Base-by-base conservation (phyloP, 1,140 invertebrate genomes). In the Drosophila repletoides region DNA sequence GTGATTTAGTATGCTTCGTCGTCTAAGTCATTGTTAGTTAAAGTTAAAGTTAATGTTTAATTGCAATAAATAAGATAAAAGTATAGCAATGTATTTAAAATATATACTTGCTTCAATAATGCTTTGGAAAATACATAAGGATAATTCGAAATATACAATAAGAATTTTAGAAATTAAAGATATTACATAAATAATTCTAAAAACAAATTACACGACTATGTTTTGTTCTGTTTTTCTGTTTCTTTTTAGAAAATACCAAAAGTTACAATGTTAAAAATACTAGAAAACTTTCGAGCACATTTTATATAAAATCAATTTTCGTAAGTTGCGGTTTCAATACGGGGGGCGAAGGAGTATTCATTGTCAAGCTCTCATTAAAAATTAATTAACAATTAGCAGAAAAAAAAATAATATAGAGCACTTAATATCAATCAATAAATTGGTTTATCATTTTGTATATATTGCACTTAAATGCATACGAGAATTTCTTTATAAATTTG, bases 301-400 rank as follows among this genome's bases (percentile, higher is more conserved):
- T 73, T 83, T 67, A 28, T 33, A 48, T 59, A 61, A 68, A 66
- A 70, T 48, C 63, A 38, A 26, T 46, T 64, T 28, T 51, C 46
- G 19, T 48, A 17, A 34, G 29, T 49, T 60, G 15, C 22, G 26
- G 6, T 40, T 40, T 17, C 17, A 26, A 24, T 49, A 3, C 3
- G 24, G n/a, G 34, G 7, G 21, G 10, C 7, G 10, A 17, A 19
- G 60, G 61, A 68, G 68, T 68, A 77, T 77, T 84, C 69, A 65
- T 75, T 65, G 67, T 77, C 75, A 75, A 84, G 79, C 60, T 79
- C 58, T 84, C 45, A 70, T 80, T 86, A 84, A 75, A 86, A 86
- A 84, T 86, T 86, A 84, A 86, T 86, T 80, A 86, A 84, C 80
- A 84, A 87, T 79, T 70, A 71, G 59, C 65, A 67, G 40, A 83